These are phyloP conservation scores for Melipona bicolor DNA, from an alignment of 2,888 invertebrate genomes.

Conservation along the genomic window DNA sequence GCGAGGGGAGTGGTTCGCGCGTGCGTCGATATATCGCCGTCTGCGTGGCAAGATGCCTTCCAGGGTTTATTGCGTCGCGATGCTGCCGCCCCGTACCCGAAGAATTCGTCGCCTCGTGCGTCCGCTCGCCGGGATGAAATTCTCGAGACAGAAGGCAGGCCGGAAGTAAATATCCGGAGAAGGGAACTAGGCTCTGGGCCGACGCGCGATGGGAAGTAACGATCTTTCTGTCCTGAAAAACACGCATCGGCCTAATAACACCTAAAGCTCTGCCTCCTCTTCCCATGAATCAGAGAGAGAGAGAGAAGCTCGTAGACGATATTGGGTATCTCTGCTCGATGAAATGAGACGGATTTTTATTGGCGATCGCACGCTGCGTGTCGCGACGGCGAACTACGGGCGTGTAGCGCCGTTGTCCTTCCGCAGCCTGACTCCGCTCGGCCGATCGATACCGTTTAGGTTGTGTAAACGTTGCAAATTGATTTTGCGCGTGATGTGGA, in stretches of 20 bases:
- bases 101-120: constrained; percentile 61
- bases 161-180: constrained; percentile 67
- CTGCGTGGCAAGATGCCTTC: constrained; percentile 30
- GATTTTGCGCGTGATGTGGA: constrained; percentile 14
- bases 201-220: constrained; percentile 67
- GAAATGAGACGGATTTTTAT: constrained; percentile 58
- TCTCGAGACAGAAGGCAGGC: constrained; percentile 58
- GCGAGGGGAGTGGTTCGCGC: not conserved
- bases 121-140: constrained; percentile 59
- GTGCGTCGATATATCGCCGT: constrained; percentile 20
- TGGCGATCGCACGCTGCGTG: constrained; percentile 31
- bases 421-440: not conserved
- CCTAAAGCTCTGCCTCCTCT: constrained; percentile 22
- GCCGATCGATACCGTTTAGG: constrained; percentile 29
- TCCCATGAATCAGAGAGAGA: not conserved
- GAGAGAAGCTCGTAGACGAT: constrained; percentile 7
- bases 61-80: constrained; percentile 64
- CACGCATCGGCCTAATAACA: not conserved
- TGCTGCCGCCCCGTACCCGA: constrained; percentile 29
- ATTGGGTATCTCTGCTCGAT: constrained; percentile 38
- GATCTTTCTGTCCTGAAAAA: constrained; percentile 62
- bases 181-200: constrained; percentile 22
- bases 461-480: constrained; percentile 36
- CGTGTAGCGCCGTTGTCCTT: not conserved
- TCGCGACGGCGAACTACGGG: not conserved